Evolutionary conservation across 2,797 vertebrate genomes (phyloP).

Genomic region (Eidolon dupreanum): DNA sequence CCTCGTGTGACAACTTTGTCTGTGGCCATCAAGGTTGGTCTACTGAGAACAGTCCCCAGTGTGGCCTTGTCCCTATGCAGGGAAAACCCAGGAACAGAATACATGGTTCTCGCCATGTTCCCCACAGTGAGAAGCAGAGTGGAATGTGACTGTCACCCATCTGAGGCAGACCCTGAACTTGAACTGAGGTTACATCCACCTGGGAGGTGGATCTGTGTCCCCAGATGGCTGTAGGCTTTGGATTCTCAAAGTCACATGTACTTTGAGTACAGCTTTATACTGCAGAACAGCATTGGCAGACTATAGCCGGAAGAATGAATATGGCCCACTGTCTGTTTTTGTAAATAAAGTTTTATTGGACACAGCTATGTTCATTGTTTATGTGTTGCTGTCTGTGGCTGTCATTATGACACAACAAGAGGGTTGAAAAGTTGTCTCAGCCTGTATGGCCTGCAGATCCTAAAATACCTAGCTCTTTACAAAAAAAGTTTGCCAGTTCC

Average conservation of each 20-base stretch:
- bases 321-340: not conserved
- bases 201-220: not conserved
- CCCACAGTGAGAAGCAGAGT: accelerated
- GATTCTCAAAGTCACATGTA: not conserved
- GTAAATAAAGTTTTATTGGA: not conserved
- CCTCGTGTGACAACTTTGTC: accelerated
- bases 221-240: not conserved
- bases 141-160: not conserved
- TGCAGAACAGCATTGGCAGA: not conserved
- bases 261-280: not conserved
- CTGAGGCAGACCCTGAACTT: too few species aligned
- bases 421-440: not conserved
- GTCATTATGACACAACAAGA: too few species aligned
- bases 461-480: not conserved
- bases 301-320: not conserved
- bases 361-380: not conserved
- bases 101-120: not conserved
- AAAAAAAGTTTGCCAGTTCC: not conserved
- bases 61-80: not conserved
- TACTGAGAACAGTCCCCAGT: accelerated
- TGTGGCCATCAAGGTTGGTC: accelerated
- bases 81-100: not conserved
- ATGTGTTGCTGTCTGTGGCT: too few species aligned
- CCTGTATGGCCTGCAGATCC: not conserved
- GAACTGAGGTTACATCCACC: not conserved